Base-by-base conservation (phyloP, 2,888 invertebrate species). In the Pocota personata region DNA sequence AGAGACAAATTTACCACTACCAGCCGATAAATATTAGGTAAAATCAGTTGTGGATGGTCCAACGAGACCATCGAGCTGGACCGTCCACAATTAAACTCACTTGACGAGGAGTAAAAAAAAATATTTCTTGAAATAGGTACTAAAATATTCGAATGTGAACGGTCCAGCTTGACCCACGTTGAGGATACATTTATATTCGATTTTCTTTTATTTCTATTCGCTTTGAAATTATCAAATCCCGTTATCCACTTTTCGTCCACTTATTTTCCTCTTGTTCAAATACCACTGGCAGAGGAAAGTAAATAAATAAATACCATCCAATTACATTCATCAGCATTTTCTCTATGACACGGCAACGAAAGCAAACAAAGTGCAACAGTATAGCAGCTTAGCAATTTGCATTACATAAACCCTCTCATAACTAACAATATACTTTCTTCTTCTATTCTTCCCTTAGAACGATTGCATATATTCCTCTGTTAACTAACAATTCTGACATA, bases 401-500 rank as follows among this genome's bases (percentile, higher is more conserved):
- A 37, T 67, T 50, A 32, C 35, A 24, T 50, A 52, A 67, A 3
- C 37, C 16, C 37, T 27, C n/a, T 24, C 24, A 16, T 27, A 43
- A 71, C n/a, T 7, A 12, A 19, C 12, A 21, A 37, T 32, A 24
- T 8, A 37, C 43, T 52, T 37, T 67, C 14, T 24, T 52, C 14
- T n/a, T 27, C 16, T n/a, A 27, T 37, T 60, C 57, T 37, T 60
- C 27, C 27, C 24, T 24, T 16, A 64, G 55, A 75, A 64, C 37
- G 37, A 37, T 37, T 52, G 30, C 40, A 40, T 32, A 2, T 10
- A 32, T 48, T 2, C 10, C 12, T 21, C 3, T 21, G 30, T 32
- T 6, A 73, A 16, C 58, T 16, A 30, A 46, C 24, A 57, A 12
- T 27, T 64, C 37, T 69, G 62, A 76, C 55, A 75, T 76, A 69